A percentile compares a stretch with the other conserved stretches of the same genome.
Conservation (phyloP, 2,797 vertebrate genomes). For the Aphelocoma californica region DNA sequence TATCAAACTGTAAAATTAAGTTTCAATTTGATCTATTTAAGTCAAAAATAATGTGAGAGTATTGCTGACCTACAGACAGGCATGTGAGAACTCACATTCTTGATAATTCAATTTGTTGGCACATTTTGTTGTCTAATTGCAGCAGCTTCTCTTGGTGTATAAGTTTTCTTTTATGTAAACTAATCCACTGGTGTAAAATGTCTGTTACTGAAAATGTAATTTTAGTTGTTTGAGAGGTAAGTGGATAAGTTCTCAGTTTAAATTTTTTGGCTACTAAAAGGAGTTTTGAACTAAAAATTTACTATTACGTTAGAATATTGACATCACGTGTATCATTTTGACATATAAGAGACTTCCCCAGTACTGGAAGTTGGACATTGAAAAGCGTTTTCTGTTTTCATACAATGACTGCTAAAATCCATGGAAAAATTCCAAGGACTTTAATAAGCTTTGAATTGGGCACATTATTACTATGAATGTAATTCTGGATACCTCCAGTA, state of each 20-base stretch:
- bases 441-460: conserved; percentile 5
- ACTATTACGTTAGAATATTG: not conserved
- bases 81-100: not conserved
- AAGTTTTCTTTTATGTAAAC: not conserved
- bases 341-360: not conserved
- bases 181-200: not conserved
- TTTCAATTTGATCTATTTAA: not conserved
- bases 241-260: not conserved
- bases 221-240: not conserved
- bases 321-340: not conserved
- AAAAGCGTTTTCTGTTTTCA: conserved; percentile 16
- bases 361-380: not conserved
- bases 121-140: not conserved
- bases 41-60: not conserved
- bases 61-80: not conserved
- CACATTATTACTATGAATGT: not conserved
- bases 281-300: not conserved
- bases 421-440: conserved; percentile 13
- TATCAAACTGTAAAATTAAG: not conserved
- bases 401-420: conserved; percentile 1
- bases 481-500: conserved; percentile 27
- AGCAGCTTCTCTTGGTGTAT: not conserved
- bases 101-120: not conserved
- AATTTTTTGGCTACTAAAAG: not conserved
- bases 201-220: not conserved